These are phyloP conservation scores for Onchidella celtica DNA, from an alignment of 2,888 invertebrate species.

Conservation along the genomic window DNA sequence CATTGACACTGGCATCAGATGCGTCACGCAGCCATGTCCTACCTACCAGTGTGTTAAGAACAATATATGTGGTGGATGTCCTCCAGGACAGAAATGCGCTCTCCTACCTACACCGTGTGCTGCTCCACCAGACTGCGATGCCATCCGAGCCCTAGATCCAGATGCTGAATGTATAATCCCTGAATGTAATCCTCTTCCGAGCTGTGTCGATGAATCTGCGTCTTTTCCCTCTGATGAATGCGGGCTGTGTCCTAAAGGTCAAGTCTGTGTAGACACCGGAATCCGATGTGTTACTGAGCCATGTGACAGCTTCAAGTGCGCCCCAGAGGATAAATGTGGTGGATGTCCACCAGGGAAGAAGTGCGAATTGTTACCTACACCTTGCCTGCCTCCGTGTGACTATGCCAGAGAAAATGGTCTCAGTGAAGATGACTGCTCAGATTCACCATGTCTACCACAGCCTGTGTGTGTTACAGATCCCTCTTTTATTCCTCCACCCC, in stretches of 20 bases:
- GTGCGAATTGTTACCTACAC: too few relatives aligned
- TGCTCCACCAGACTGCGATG: too few relatives aligned
- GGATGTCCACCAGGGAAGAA: neutral
- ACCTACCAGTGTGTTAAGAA: neutral
- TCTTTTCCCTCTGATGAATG: neutral
- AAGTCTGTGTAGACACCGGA: neutral
- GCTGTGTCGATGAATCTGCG: too few relatives aligned
- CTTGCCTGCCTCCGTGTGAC: too few relatives aligned
- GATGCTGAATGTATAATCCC: too few relatives aligned
- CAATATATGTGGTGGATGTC: conserved; percentile 8
- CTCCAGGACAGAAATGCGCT: too few relatives aligned
- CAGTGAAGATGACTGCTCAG: neutral
- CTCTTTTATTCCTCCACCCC: too few relatives aligned
- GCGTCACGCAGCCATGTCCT: neutral
- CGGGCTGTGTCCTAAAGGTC: neutral
- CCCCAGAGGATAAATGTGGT: neutral
- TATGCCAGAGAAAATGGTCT: too few relatives aligned
- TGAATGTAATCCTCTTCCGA: too few relatives aligned
- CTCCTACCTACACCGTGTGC: too few relatives aligned
- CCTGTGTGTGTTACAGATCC: conserved; percentile 19
- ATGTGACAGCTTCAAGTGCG: neutral
- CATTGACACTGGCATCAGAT: conserved; percentile 11
- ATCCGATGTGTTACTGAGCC: neutral
- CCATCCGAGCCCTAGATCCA: too few relatives aligned
- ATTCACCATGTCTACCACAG: neutral